Conservation (phyloP, 2,888 invertebrate genomes). For the Amphipyra berbera region DNA sequence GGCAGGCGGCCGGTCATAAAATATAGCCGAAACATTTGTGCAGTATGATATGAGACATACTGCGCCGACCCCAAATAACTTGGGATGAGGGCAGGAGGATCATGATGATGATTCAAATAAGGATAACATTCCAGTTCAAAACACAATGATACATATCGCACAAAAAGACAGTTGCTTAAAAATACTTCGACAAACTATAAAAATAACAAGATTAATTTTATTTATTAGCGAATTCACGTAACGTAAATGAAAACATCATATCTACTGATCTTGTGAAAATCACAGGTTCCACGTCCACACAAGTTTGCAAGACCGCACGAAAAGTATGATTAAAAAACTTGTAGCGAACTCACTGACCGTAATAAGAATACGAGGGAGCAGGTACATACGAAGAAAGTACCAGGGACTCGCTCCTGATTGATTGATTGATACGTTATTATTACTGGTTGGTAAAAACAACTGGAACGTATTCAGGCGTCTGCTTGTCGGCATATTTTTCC, state of each 20-base stretch:
- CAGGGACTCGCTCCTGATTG: slow-evolving; percentile 36
- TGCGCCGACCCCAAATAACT: too few relatives aligned
- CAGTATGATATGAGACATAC: too few relatives aligned
- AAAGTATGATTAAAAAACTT: slow-evolving; percentile 77
- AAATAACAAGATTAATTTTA: slow-evolving; percentile 57
- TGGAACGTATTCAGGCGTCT: slow-evolving; percentile 60
- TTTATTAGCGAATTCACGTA: slow-evolving; percentile 49
- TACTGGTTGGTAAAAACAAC: slow-evolving; percentile 62
- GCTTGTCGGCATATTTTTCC: slow-evolving; percentile 56
- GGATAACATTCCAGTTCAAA: slow-evolving; percentile 33
- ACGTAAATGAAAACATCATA: slow-evolving; percentile 59
- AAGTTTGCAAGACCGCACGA: slow-evolving; percentile 69
- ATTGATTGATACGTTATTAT: slow-evolving; percentile 71
- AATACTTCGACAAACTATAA: slow-evolving; percentile 46
- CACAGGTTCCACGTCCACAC: slow-evolving; percentile 61
- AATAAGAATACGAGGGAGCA: slow-evolving; percentile 57
- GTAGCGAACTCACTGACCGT: slow-evolving; percentile 69
- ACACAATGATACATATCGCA: slow-evolving; percentile 20
- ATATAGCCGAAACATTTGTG: too few relatives aligned
- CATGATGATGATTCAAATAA: too few relatives aligned
- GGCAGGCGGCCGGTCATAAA: too few relatives aligned
- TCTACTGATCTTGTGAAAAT: slow-evolving; percentile 58
- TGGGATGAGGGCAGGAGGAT: too few relatives aligned
- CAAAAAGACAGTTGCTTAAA: slow-evolving; percentile 40
- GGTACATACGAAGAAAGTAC: slow-evolving; percentile 38